phyloP scores from a whole-genome alignment of 2,797 vertebrate genomes.

The Oophaga sylvatica region DNA sequence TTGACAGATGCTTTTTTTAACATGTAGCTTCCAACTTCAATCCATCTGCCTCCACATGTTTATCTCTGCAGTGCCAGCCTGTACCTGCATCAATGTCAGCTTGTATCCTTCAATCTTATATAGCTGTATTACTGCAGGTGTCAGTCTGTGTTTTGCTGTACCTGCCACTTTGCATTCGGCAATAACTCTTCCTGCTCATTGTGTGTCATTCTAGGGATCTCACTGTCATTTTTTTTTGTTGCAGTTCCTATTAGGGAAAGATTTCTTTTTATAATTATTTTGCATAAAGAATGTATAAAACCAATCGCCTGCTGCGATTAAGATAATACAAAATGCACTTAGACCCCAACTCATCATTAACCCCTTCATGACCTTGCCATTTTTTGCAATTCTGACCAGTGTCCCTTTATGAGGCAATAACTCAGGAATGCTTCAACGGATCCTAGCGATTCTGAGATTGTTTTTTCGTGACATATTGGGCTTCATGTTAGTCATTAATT shows the following conservation, averaged over 20 bases:
- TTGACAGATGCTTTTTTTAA: constrained; percentile 39
- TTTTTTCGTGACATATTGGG: too few relatives aligned
- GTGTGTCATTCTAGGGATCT: constrained; percentile 36
- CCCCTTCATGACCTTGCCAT: too few relatives aligned
- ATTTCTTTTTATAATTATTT: not conserved
- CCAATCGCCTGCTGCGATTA: not conserved
- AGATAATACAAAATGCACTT: too few relatives aligned
- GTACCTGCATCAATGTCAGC: constrained; percentile 50
- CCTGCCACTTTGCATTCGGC: constrained; percentile 47
- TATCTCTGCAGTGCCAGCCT: constrained; percentile 27
- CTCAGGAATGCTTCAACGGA: too few relatives aligned
- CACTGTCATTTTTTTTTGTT: constrained; percentile 23
- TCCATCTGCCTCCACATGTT: constrained; percentile 44
- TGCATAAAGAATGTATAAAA: not conserved
- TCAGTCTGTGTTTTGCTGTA: constrained; percentile 53
- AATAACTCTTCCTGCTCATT: constrained; percentile 44
- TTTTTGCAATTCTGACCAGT: too few relatives aligned
- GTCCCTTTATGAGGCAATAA: too few relatives aligned
- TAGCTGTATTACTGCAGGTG: constrained; percentile 44
- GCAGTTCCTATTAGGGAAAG: not conserved
- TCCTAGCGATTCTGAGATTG: too few relatives aligned
- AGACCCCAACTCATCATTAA: too few relatives aligned
- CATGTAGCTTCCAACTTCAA: constrained; percentile 33
- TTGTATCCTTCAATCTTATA: constrained; percentile 38
- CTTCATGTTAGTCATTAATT: too few relatives aligned